Base-by-base conservation (phyloP, 2,888 invertebrate genomes). In the Eristalinus sepulchralis region DNA sequence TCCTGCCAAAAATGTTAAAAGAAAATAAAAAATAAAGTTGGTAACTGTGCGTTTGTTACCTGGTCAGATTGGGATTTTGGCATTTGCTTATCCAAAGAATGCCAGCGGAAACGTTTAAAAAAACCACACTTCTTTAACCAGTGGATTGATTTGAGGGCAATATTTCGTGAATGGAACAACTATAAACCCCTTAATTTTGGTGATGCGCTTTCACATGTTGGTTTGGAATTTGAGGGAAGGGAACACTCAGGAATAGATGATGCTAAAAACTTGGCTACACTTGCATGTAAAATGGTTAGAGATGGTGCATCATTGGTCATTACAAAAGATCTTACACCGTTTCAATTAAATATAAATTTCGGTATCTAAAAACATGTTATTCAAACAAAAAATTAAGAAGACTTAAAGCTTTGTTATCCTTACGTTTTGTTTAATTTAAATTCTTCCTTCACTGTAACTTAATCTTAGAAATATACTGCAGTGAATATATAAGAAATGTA, bases 61-160 rank as follows among this genome's bases (percentile, higher is more conserved):
- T 95, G 95, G 95, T 93, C 93, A 84, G 94, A 95, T 91, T 95
- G 95, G 95, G 95, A 95, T 91, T 93, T 95, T 66, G 94, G 94
- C 8, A 93, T 93, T 24, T 95, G 94, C 88, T 90, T 95, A 33
- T 92, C 93, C 66, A 94, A 94, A 89, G 95, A 95, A 90, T 94
- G 94, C 88, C 92, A 91, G 59, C 92, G 95, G n/a, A 95, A 95
- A 90, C 92, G 93, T 39, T 91, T 95, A 71, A 90, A 91, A 63
- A 94, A 93, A 88, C 93, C 94, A 10, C 90, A 92, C 13, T 93
- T 93, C 82, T 94, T 95, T 87, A 93, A 93, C 89, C 92, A 93
- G 79, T 95, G 95, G 95, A 94, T 95, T 76, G 95, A 95, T 91
- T 91, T 95, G 62, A 92, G 94, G 80, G 93, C 93, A 77, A 91